Evolutionary conservation across 2,888 invertebrate species (phyloP), one percentile per base, ranked within the genome.

Genomic region (Andrena hattorfiana): DNA sequence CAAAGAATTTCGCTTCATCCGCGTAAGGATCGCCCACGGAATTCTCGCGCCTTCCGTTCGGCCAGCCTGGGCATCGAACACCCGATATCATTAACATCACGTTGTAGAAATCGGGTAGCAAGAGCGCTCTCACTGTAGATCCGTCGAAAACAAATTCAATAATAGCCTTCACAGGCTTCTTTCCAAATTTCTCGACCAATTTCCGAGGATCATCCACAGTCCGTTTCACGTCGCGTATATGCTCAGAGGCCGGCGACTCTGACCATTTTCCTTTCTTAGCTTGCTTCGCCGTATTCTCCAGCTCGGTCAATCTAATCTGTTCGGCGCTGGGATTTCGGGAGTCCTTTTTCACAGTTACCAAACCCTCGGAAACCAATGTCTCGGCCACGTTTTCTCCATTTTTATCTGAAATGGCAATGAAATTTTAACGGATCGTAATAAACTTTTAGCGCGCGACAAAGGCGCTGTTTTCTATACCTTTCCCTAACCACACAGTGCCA

Each of bases 111-210:
- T 97, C 97, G 1, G 99, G 99, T 76, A 99, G 94, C 13, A 99
- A 95, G 91, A 99, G 97, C 2, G 98, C 97, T 85, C 99, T 96
- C 16, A 99, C 97, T 0, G 99, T 99, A 48, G 99, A 99, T 0
- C 99, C 99, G 94, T 99, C 99, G 76, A 99, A 96, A 0, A 99
- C 99, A 95, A 99, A 98, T 93, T 99, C 99, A 89, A 99, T 97
- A 77, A 99, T 96, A 63, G 99, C 99, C 94, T 97, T 97, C 5
- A 99, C 95, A 0, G 98, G 98, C 92, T 98, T 97, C 51, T 97
- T 97, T 83, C 97, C 97, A 86, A 96, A 96, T 91, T 98, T 97
- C 91, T 99, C 98, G 3, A 99, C 97, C 94, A 97, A 96, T 69
- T 96, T 95, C 70, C 96, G 95, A n/a, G 97, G 96, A 93, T 98